These are phyloP conservation scores for Nettapus auritus DNA, from an alignment of 2,113 vertebrate species.

Conservation along the genomic window DNA sequence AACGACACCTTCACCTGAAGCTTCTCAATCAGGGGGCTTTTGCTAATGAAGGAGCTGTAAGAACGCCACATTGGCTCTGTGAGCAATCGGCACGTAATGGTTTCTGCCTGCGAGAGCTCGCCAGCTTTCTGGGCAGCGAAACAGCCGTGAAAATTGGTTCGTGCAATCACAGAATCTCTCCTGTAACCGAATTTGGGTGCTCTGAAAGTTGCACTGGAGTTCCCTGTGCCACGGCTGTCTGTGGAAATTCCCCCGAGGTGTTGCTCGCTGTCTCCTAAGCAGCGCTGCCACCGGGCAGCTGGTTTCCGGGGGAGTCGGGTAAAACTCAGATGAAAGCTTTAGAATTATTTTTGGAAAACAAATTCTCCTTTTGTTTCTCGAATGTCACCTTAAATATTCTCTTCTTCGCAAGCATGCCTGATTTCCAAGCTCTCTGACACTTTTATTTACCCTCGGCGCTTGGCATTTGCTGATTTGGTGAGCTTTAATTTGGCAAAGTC, in stretches of 20 bases:
- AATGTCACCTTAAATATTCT: neutral
- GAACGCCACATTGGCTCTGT: neutral
- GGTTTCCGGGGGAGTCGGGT: neutral
- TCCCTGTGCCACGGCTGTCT: fast-evolving
- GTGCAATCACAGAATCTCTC: fast-evolving
- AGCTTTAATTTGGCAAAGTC: neutral
- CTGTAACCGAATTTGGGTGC: neutral
- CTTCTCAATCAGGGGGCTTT: neutral
- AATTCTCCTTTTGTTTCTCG: neutral
- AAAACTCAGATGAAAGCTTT: neutral
- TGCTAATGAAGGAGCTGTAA: neutral
- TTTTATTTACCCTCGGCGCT: neutral
- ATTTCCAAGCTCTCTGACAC: neutral
- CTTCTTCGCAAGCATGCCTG: fast-evolving
- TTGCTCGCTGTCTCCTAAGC: neutral
- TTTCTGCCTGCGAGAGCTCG: neutral
- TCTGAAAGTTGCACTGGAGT: fast-evolving
- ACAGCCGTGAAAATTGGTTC: neutral
- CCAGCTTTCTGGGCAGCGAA: neutral
- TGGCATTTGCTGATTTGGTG: neutral
- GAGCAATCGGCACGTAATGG: fast-evolving
- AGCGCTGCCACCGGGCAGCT: fast-evolving
- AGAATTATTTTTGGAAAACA: neutral
- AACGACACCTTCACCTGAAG: neutral
- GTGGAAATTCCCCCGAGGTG: neutral